Base-by-base conservation (phyloP, 37 sponge, comb jelly and placozoan species). In the Chondrilla cf. caribensis region DNA sequence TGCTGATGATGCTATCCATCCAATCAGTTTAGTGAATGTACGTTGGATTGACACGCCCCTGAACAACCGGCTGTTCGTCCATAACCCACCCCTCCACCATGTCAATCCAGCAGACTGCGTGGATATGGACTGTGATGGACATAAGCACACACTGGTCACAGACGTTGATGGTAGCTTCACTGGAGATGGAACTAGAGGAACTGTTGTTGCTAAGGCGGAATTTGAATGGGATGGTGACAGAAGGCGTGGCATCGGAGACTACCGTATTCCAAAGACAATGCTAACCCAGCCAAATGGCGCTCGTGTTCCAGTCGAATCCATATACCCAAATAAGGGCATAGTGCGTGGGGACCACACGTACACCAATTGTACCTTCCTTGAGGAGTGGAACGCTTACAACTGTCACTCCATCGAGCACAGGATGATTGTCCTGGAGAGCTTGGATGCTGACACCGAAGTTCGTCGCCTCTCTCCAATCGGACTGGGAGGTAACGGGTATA, bases 41-140 rank as follows among this genome's bases (percentile, higher is more conserved):
- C 15, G 6, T 18, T 22, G 57, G 35, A 51, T 4, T 28, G 44
- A 64, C 38, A 80, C 77, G 22, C n/a, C n/a, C n/a, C 58, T 26
- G 6, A 65, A 84, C 11, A 29, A 65, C 17, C 84, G 79, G 19
- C 31, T 86, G 38, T 94, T 79, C 82, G 59, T 78, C 9, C 81
- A 84, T 18, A 25, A 84, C 26, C 91, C 92, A 8, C 58, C 55
- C 37, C 64, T 90, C 0, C 64, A 79, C 38, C 67, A 86, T 59
- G 84, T 97, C 29, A 94, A 97, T 67, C 95, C 97, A 31, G 91
- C 97, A 3, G 97, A 97, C 64, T 97, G 97, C 83, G 97, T 97
- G 19, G 97, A 97, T 58, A 90, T 97, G 93, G 95, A 94, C 59
- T 97, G 97, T 81, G 97, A 97, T 88, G 97, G 93, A 0, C 84